phyloP scores from a whole-genome alignment of 2,888 invertebrate genomes.

The Philopedon plagiatum region DNA sequence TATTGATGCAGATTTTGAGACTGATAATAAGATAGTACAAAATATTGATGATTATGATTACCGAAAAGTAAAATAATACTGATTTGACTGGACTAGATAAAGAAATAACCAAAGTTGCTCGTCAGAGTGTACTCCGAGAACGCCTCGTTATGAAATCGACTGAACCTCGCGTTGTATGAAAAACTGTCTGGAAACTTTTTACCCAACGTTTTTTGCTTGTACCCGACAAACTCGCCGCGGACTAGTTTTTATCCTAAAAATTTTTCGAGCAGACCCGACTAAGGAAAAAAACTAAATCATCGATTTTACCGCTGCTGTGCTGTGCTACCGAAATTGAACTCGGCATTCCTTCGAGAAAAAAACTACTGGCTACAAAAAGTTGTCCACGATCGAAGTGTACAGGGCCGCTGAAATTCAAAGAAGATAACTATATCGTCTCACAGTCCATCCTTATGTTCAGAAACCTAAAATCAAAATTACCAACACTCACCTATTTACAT shows the following conservation, averaged over 20 bases:
- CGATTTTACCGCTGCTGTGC: constrained; percentile 60
- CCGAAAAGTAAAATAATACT: too few species aligned
- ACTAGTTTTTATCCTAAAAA: constrained; percentile 66
- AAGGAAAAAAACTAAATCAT: constrained; percentile 64
- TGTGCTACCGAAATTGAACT: constrained; percentile 62
- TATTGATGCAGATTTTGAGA: neutral
- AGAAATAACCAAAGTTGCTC: constrained; percentile 48
- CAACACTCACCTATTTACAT: too few species aligned
- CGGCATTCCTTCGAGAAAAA: constrained; percentile 60
- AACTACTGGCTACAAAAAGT: constrained; percentile 47
- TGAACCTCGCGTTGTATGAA: constrained; percentile 64
- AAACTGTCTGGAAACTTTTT: constrained; percentile 67
- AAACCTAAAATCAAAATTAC: too few species aligned
- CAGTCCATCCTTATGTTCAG: neutral
- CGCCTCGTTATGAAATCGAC: constrained; percentile 64
- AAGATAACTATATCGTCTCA: constrained; percentile 23
- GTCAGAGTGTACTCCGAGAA: constrained; percentile 48
- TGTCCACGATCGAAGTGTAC: constrained; percentile 49
- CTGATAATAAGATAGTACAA: neutral
- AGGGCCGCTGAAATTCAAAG: constrained; percentile 32
- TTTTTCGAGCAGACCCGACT: constrained; percentile 60
- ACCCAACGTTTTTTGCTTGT: constrained; percentile 62
- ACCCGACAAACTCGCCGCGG: constrained; percentile 64
- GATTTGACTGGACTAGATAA: constrained; percentile 41
- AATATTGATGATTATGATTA: neutral